Conservation (phyloP, 2,113 vertebrate genomes). For the Oryzias melastigma region DNA sequence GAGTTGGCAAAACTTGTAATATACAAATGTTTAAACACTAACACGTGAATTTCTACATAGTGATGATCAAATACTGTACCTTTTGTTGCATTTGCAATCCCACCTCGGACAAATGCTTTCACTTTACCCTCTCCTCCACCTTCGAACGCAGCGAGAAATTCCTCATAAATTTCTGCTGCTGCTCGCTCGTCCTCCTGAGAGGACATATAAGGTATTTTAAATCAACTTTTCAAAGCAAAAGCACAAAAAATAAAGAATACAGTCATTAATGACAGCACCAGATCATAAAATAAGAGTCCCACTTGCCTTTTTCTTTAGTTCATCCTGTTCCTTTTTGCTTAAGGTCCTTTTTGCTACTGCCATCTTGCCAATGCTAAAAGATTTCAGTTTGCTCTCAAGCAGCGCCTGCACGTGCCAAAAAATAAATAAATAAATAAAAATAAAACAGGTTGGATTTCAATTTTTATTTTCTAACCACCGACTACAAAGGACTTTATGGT, state of each 20-base stretch:
- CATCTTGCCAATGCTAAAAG: conserved; percentile 98
- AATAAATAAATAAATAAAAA: too few relatives aligned
- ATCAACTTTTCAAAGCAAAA: too few relatives aligned
- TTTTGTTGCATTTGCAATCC: conserved; percentile 95
- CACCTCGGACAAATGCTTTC: conserved; percentile 97
- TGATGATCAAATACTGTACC: conserved; percentile 69
- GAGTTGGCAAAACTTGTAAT: not conserved
- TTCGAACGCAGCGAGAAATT: conserved; percentile 98
- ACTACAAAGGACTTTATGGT: too few relatives aligned
- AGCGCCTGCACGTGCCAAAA: conserved; percentile 79
- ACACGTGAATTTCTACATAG: too few relatives aligned
- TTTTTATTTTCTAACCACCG: not conserved
- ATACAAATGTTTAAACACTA: too few relatives aligned
- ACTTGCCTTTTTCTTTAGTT: conserved; percentile 96
- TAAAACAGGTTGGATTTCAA: not conserved
- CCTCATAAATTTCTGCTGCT: conserved; percentile 98
- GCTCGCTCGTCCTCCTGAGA: conserved; percentile 96
- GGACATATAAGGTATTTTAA: not conserved
- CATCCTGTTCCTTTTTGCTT: conserved; percentile 97
- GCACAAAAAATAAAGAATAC: not conserved
- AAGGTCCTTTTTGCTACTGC: conserved; percentile 92
- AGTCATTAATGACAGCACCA: too few relatives aligned
- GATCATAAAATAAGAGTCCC: not conserved
- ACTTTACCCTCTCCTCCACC: conserved; percentile 95
- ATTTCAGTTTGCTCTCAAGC: conserved; percentile 94